phyloP scores from a whole-genome alignment of 1,140 invertebrate genomes.

The Drosophila takahashii region DNA sequence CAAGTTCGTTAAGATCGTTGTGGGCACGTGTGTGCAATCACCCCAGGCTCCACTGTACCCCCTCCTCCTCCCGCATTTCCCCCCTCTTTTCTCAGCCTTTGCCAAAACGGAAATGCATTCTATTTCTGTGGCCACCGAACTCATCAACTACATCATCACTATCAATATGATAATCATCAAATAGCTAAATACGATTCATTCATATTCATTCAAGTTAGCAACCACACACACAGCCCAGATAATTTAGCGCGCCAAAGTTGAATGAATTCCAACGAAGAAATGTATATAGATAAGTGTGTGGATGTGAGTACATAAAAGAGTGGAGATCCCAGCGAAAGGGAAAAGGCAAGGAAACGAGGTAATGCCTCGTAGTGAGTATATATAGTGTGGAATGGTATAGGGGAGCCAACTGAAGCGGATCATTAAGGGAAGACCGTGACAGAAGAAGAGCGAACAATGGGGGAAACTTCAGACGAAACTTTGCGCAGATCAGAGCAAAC shows the following conservation, averaged over 20 bases:
- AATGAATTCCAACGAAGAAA: constrained; percentile 67
- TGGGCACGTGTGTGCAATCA: constrained; percentile 40
- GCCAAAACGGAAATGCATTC: constrained; percentile 80
- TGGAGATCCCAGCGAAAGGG: constrained; percentile 13
- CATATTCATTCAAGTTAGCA: constrained; percentile 49
- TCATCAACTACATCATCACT: constrained; percentile 43
- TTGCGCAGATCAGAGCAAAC: background rate
- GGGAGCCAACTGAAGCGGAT: constrained; percentile 29
- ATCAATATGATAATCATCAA: constrained; percentile 18
- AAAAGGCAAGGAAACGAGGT: constrained; percentile 45
- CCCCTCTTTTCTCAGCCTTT: constrained; percentile 3
- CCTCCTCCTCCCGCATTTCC: background rate
- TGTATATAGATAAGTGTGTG: background rate
- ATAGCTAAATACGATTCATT: constrained; percentile 50
- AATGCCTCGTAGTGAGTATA: no score
- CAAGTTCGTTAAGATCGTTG: constrained; percentile 22
- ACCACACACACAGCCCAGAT: constrained; percentile 24
- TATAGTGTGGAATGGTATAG: constrained; percentile 2
- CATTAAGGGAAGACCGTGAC: constrained; percentile 26
- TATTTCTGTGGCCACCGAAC: constrained; percentile 68
- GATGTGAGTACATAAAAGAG: background rate
- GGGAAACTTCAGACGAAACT: constrained; percentile 25
- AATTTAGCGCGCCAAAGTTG: constrained; percentile 59
- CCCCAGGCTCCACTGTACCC: background rate
- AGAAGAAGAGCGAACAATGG: constrained; percentile 22